A percentile compares a stretch with the other conserved stretches of the same genome.
Evolutionary conservation across 2,888 invertebrate species (phyloP).

Genomic region (Agriotes lineatus): DNA sequence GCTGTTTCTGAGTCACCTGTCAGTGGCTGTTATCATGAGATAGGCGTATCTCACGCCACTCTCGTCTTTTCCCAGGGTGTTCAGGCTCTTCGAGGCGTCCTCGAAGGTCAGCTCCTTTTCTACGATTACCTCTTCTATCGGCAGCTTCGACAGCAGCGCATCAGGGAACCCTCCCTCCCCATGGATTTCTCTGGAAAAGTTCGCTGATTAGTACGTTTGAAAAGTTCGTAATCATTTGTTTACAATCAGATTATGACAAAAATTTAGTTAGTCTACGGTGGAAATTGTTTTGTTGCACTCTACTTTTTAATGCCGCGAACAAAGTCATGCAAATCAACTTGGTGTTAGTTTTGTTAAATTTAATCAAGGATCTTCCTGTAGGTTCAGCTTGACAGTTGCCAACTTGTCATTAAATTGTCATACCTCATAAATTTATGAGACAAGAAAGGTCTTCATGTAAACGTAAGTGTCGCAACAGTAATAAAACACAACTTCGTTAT

Average conservation of each 20-base stretch:
- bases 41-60: conserved; percentile 70
- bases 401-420: too few species aligned
- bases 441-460: too few species aligned
- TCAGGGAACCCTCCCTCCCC: not conserved
- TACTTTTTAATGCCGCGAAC: too few species aligned
- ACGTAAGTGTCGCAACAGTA: too few species aligned
- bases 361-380: too few species aligned
- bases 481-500: too few species aligned
- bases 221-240: not conserved
- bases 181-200: conserved; percentile 6
- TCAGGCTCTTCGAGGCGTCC: conserved; percentile 62
- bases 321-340: too few species aligned
- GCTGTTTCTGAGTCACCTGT: conserved; percentile 50
- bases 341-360: too few species aligned
- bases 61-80: conserved; percentile 64
- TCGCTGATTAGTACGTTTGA: not conserved
- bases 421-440: too few species aligned
- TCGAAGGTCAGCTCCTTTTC: conserved; percentile 60
- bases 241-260: not conserved
- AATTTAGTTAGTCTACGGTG: not conserved
- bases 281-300: too few species aligned
- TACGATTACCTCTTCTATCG: conserved; percentile 50
- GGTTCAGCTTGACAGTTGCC: too few species aligned
- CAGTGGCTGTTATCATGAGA: conserved; percentile 69
- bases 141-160: not conserved